Evolutionary conservation across 2,888 invertebrate species (phyloP).

Genomic region (Meliscaeva auricollis): DNA sequence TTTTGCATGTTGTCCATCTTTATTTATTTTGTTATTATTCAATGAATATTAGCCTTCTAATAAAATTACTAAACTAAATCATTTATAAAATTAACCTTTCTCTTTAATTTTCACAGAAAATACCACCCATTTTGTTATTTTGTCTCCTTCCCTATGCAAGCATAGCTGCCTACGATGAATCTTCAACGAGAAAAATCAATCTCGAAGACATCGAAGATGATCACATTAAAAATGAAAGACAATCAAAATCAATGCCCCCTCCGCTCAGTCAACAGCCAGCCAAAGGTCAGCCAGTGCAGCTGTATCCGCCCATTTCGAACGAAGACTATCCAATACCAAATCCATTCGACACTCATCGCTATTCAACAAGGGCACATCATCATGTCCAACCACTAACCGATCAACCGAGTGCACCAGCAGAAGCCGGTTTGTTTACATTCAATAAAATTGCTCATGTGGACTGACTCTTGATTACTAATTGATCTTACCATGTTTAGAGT

Average conservation of each 20-base stretch:
- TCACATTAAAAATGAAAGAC: conserved; percentile 87
- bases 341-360: conserved; percentile 34
- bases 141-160: conserved; percentile 49
- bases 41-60: too few species aligned
- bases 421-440: conserved; percentile 70
- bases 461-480: conserved; percentile 25
- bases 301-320: conserved; percentile 47
- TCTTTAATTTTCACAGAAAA: conserved; percentile 44
- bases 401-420: conserved; percentile 62
- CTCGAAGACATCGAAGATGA: conserved; percentile 91
- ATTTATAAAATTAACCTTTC: neutral
- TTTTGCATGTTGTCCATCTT: too few species aligned
- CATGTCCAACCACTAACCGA: conserved; percentile 66
- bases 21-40: too few species aligned
- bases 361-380: conserved; percentile 52
- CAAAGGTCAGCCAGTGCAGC: conserved; percentile 67
- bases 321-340: conserved; percentile 45
- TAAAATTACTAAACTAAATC: too few species aligned
- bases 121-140: conserved; percentile 28
- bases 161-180: conserved; percentile 77
- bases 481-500: conserved; percentile 52
- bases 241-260: conserved; percentile 60
- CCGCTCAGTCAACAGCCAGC: conserved; percentile 68
- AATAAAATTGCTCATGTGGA: conserved; percentile 13
- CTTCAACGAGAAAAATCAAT: conserved; percentile 85